These are phyloP conservation scores for Imbricaverruca yamaguchii DNA, from an alignment of 2,888 invertebrate species.

Conservation along the genomic window DNA sequence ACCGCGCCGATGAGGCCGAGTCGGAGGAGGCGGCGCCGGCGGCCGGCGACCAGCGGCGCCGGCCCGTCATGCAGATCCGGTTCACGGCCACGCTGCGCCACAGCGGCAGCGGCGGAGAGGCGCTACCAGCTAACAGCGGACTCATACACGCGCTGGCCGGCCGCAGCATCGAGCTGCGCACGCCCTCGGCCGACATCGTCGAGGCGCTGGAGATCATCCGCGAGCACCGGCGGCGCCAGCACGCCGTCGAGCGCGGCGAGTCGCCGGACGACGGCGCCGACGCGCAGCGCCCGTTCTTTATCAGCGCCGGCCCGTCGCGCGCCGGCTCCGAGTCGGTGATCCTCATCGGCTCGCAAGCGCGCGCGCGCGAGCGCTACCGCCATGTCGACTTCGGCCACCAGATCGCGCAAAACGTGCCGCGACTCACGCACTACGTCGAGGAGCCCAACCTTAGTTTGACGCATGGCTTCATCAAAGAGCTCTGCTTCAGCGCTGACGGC, in stretches of 20 bases:
- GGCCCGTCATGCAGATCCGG: constrained; percentile 30
- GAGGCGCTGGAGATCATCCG: constrained; percentile 58
- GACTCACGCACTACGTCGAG: constrained; percentile 72
- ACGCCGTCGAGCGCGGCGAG: constrained; percentile 25
- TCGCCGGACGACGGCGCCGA: constrained; percentile 22
- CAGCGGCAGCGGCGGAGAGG: neutral
- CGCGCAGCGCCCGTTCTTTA: constrained; percentile 18
- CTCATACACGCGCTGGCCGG: constrained; percentile 18
- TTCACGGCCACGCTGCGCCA: constrained; percentile 28
- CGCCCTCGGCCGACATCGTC: constrained; percentile 54
- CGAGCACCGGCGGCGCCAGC: constrained; percentile 40
- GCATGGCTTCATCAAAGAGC: constrained; percentile 84
- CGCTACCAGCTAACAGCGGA: neutral
- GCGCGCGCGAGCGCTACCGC: constrained; percentile 42
- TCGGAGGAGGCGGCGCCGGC: constrained; percentile 9
- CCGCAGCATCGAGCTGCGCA: constrained; percentile 42
- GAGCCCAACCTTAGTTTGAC: constrained; percentile 70
- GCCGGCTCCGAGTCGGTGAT: constrained; percentile 26
- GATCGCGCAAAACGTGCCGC: constrained; percentile 61
- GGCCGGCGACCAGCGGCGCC: constrained; percentile 14
- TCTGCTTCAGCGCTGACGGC: constrained; percentile 84
- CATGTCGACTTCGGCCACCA: constrained; percentile 28
- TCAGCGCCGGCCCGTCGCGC: neutral
- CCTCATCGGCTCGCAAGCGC: constrained; percentile 28
- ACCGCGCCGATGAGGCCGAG: neutral